phyloP scores from a whole-genome alignment of 2,113 vertebrate species.

The Vombatus ursinus region DNA sequence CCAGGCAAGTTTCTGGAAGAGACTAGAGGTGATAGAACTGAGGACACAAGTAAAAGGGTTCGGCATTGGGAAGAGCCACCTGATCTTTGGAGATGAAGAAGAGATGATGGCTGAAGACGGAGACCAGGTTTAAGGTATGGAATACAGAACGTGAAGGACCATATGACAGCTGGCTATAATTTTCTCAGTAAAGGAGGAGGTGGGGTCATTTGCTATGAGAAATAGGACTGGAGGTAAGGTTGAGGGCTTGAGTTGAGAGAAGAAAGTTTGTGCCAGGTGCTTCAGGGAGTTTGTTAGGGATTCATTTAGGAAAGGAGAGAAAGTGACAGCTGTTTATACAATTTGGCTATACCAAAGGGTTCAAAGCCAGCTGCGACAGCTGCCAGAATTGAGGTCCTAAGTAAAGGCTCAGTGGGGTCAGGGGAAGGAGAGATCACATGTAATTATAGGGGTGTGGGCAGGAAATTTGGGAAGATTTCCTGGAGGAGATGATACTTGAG shows the following conservation, averaged over 20 bases:
- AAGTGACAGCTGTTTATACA: background rate
- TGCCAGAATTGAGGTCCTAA: background rate
- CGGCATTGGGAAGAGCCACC: background rate
- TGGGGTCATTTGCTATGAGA: too few relatives aligned
- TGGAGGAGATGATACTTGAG: background rate
- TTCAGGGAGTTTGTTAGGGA: background rate
- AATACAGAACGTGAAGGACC: background rate
- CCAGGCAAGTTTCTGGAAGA: background rate
- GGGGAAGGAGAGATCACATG: background rate
- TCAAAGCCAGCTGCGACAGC: background rate
- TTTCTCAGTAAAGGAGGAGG: background rate
- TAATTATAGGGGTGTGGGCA: background rate
- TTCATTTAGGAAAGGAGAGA: background rate
- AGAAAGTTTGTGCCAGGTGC: background rate
- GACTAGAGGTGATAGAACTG: background rate
- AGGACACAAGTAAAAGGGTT: background rate
- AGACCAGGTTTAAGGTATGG: background rate
- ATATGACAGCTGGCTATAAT: background rate
- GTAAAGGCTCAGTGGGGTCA: background rate
- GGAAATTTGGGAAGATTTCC: background rate
- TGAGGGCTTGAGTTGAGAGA: background rate
- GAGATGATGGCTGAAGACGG: background rate
- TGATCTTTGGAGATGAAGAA: background rate
- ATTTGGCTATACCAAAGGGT: background rate
- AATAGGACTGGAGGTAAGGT: background rate